Base-by-base conservation (phyloP, 2,888 invertebrate species). In the Hirtodrosophila duncani region DNA sequence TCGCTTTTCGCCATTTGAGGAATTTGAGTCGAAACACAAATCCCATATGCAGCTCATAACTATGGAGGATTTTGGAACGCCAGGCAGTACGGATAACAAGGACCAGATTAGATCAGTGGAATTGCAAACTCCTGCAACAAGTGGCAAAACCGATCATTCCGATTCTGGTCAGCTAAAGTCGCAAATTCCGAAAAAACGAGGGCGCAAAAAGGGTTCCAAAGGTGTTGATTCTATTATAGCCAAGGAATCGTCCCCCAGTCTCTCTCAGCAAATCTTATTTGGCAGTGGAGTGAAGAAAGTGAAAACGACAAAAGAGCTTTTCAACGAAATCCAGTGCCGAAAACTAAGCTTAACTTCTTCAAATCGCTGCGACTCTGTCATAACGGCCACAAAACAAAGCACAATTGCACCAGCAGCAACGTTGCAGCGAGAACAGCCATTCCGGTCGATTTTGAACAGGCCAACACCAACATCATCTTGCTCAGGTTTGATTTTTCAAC, bases 131-230 rank as follows among this genome's bases (percentile, higher is more conserved):
- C n/a, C n/a, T n/a, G n/a, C n/a, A n/a, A n/a, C n/a, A n/a, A n/a
- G n/a, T n/a, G n/a, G n/a, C n/a, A n/a, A n/a, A n/a, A n/a, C n/a
- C n/a, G n/a, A n/a, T n/a, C n/a, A n/a, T n/a, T n/a, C n/a, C n/a
- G n/a, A n/a, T n/a, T n/a, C n/a, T n/a, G n/a, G n/a, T n/a, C n/a
- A n/a, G n/a, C n/a, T n/a, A n/a, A n/a, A n/a, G 5, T 44, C 39
- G 3, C 46, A 62, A 49, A 37, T 69, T 29, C 84, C 84, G 9
- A 86, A 84, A 57, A 86, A 85, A 41, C 80, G 87, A 7, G 87
- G 87, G 0, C 82, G 87, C 0, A 87, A 87, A 57, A 87, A 86
- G 48, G 87, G 87, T 0, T 86, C 87, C 1, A 86, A 84, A 33
- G 87, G 86, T 1, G 80, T 85, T 3, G 87, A 87, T 55, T 81